phyloP scores from a whole-genome alignment of 2,888 invertebrate genomes.

The Aleiodes leptofemur region DNA sequence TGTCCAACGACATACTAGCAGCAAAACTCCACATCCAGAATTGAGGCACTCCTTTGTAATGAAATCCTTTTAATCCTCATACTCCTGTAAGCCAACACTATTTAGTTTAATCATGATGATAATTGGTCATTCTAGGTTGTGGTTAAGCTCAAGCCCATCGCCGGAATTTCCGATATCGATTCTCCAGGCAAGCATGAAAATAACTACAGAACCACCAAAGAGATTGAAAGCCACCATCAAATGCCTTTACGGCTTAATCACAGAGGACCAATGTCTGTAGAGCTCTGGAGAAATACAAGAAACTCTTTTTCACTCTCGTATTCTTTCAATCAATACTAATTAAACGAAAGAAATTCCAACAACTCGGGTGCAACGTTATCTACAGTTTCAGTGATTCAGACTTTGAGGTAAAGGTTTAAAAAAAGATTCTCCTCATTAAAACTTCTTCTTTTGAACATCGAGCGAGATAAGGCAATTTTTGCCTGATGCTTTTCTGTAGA shows the following conservation, averaged over 20 bases:
- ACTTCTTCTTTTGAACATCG: no score
- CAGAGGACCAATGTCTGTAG: slow-evolving; percentile 84
- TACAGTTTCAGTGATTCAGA: slow-evolving; percentile 95
- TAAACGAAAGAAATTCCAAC: slow-evolving; percentile 90
- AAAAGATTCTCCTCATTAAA: no score
- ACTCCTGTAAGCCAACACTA: no score
- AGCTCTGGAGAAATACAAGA: slow-evolving; percentile 84
- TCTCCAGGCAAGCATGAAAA: slow-evolving; percentile 91
- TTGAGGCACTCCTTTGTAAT: slow-evolving; percentile 76
- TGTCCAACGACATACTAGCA: slow-evolving; percentile 86
- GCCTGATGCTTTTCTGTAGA: no score
- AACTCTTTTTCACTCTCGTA: slow-evolving; percentile 87
- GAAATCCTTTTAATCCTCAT: slow-evolving; percentile 3
- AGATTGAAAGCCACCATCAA: slow-evolving; percentile 93
- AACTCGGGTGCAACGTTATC: slow-evolving; percentile 92
- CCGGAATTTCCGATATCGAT: slow-evolving; percentile 90
- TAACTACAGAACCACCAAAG: slow-evolving; percentile 96
- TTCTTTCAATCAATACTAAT: slow-evolving; percentile 91
- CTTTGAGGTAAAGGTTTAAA: slow-evolving; percentile 81
- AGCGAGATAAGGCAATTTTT: no score
- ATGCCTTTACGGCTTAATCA: slow-evolving; percentile 86
- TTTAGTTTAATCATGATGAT: slow-evolving; percentile 3
- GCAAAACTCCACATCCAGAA: slow-evolving; percentile 82
- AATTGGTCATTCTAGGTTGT: slow-evolving; percentile 78
- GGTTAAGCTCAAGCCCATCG: slow-evolving; percentile 93